These are phyloP conservation scores for Meleagris gallopavo DNA, from an alignment of 2,113 vertebrate genomes.

Conservation along the genomic window DNA sequence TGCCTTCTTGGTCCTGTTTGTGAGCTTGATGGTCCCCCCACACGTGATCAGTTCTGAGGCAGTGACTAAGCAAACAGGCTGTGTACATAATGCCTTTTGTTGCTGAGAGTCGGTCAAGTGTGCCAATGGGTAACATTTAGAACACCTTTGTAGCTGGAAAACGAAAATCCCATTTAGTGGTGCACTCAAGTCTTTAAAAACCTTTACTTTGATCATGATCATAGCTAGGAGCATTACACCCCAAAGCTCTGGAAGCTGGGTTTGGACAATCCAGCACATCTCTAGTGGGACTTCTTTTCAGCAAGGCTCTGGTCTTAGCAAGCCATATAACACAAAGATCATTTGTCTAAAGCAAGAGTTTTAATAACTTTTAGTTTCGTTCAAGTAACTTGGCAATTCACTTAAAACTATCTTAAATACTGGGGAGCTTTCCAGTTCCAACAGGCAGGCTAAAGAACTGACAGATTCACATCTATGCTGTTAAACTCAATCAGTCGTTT, in stretches of 20 bases:
- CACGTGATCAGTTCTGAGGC: background rate
- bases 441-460: background rate
- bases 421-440: background rate
- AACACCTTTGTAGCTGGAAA: background rate
- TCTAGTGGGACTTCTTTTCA: background rate
- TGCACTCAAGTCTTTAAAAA: background rate
- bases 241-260: background rate
- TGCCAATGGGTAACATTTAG: background rate
- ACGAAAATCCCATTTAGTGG: background rate
- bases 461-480: rapidly evolving
- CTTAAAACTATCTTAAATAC: background rate
- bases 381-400: background rate
- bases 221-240: background rate
- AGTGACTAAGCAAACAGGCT: background rate
- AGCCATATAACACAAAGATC: background rate
- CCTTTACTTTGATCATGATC: background rate
- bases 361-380: rapidly evolving
- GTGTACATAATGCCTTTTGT: background rate
- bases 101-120: background rate
- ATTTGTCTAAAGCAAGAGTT: background rate
- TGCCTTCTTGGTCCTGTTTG: background rate
- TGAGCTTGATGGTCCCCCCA: background rate
- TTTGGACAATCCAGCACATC: background rate
- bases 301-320: background rate
- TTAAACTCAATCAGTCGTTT: background rate